Conservation (phyloP, 2,888 invertebrate species). For the Oscheius myriophilus region DNA sequence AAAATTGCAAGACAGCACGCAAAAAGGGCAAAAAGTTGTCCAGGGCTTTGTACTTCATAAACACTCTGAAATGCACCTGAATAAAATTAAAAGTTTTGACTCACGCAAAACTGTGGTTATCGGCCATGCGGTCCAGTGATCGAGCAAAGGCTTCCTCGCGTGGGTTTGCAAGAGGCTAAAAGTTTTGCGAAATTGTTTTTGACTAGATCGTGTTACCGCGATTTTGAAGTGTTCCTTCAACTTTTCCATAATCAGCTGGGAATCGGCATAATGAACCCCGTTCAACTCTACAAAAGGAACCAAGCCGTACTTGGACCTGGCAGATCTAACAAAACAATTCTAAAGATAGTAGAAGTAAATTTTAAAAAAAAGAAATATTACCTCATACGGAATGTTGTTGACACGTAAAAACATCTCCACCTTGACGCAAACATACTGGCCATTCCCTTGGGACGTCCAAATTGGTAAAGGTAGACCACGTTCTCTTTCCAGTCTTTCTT, state of each 20-base stretch:
- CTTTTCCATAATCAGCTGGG: slow-evolving; percentile 21
- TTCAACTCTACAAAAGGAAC: slow-evolving; percentile 22
- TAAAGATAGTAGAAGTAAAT: neutral
- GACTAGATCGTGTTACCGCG: too few species aligned
- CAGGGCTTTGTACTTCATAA: slow-evolving; percentile 16
- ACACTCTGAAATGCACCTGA: slow-evolving; percentile 5
- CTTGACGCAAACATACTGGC: neutral
- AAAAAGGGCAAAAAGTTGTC: neutral
- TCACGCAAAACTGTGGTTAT: slow-evolving; percentile 22
- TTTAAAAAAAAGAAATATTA: neutral
- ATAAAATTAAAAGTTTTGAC: neutral
- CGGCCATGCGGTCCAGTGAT: slow-evolving; percentile 16
- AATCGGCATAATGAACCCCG: slow-evolving; percentile 20
- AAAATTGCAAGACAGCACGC: neutral
- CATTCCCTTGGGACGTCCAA: neutral
- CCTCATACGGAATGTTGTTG: slow-evolving; percentile 1
- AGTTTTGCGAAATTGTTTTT: too few species aligned
- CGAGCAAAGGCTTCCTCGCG: slow-evolving; percentile 17
- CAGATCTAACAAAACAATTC: slow-evolving; percentile 7
- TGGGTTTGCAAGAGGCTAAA: neutral
- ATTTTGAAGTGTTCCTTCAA: slow-evolving; percentile 21
- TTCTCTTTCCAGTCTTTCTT: neutral
- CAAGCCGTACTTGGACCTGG: slow-evolving; percentile 21
- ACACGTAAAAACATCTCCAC: slow-evolving; percentile 1
- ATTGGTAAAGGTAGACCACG: slow-evolving; percentile 1